These are phyloP conservation scores for Electrona antarctica DNA, from an alignment of 2,113 vertebrate species.

Conservation along the genomic window DNA sequence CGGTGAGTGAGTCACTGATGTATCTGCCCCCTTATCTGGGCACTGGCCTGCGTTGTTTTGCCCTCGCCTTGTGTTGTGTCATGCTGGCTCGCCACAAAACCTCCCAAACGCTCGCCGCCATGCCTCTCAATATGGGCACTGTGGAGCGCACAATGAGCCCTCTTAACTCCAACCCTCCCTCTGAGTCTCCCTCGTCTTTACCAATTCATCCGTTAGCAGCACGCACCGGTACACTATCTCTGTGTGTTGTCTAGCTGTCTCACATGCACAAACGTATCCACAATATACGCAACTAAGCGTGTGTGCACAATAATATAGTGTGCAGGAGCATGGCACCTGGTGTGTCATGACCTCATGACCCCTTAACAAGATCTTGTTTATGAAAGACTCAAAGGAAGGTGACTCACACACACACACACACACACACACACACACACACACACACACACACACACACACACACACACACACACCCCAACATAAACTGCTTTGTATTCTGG, in stretches of 20 bases:
- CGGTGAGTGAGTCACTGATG: constrained; percentile 82
- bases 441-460: background rate
- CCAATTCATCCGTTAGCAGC: too few relatives aligned
- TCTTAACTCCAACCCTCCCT: background rate
- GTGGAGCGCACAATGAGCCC: constrained; percentile 30
- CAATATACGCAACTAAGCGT: background rate
- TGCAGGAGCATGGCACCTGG: background rate
- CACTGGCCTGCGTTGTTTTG: constrained; percentile 5
- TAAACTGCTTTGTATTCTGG: background rate
- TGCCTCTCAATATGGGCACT: background rate
- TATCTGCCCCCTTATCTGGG: constrained; percentile 10
- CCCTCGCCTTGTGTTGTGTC: constrained; percentile 24
- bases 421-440: background rate
- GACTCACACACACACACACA: constrained; percentile 2
- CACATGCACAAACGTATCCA: background rate
- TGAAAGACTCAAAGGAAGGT: background rate
- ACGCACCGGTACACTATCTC: too few relatives aligned
- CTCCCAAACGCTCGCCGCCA: constrained; percentile 30
- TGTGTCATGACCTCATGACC: background rate
- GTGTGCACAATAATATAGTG: constrained; percentile 27
- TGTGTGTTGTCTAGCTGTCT: too few relatives aligned
- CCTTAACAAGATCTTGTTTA: background rate
- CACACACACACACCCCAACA: too few relatives aligned
- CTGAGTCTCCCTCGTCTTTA: background rate
- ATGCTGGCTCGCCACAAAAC: constrained; percentile 28